Evolutionary conservation across 2,113 vertebrate species (phyloP).

Genomic region (Xenopus tropicalis): UCB_Xtro_10.0 CM004449.2:75719501-75720000

Average conservation of each 20-base stretch:
- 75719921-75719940: too few species aligned
- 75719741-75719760: background rate
- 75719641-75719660: background rate
- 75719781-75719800: background rate
- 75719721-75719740: background rate
- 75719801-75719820: background rate
- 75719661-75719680: constrained; percentile 8
- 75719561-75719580: too few species aligned
- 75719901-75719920: too few species aligned
- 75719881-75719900: background rate
- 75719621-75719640: background rate
- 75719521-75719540: background rate
- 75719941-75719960: too few species aligned
- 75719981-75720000: too few species aligned
- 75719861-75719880: background rate
- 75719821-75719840: too few species aligned
- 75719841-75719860: too few species aligned
- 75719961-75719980: too few species aligned
- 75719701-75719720: background rate
- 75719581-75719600: too few species aligned
- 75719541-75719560: too few species aligned
- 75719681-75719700: constrained; percentile 11
- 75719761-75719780: constrained; percentile 8
- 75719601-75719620: constrained; percentile 4
- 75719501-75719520: background rate